phyloP scores from a whole-genome alignment of 2,113 vertebrate genomes.

The Hypanus sabinus region DNA sequence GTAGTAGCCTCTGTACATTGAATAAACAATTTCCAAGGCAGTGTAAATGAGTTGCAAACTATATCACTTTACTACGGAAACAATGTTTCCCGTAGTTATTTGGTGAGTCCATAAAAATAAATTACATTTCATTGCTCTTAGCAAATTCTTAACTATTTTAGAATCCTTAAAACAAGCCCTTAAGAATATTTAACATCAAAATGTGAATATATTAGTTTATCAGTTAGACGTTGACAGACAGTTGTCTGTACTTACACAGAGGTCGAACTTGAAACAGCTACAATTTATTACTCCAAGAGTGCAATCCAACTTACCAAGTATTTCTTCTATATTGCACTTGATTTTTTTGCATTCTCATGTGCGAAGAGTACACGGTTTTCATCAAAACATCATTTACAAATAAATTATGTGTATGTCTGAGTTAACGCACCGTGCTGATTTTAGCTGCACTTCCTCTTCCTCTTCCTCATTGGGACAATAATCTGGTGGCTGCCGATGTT shows the following conservation, averaged over 20 bases:
- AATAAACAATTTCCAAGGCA: not conserved
- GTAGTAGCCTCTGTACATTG: not conserved
- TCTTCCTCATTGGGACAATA: slow-evolving; percentile 86
- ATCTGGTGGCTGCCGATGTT: slow-evolving; percentile 87
- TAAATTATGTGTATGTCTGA: not conserved
- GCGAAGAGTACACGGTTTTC: not conserved
- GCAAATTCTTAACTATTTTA: not conserved
- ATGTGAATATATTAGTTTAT: not conserved
- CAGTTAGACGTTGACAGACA: not conserved
- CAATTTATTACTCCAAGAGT: no score
- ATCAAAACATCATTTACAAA: not conserved
- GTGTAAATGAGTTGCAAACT: not conserved
- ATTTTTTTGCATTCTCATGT: not conserved
- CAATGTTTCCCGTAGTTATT: not conserved
- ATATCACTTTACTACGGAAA: not conserved
- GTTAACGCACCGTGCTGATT: slow-evolving; percentile 73
- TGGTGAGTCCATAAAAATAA: no score
- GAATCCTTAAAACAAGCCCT: not conserved
- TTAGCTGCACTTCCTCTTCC: slow-evolving; percentile 87
- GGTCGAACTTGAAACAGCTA: not conserved
- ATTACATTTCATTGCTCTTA: not conserved
- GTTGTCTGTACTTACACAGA: not conserved
- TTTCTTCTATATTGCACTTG: not conserved
- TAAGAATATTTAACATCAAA: not conserved
- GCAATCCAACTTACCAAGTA: no score